Percentiles rank a stretch among this genome's conserved stretches.
phyloP scores from a whole-genome alignment of 2,888 invertebrate genomes.

The Phyto melanocephala region DNA sequence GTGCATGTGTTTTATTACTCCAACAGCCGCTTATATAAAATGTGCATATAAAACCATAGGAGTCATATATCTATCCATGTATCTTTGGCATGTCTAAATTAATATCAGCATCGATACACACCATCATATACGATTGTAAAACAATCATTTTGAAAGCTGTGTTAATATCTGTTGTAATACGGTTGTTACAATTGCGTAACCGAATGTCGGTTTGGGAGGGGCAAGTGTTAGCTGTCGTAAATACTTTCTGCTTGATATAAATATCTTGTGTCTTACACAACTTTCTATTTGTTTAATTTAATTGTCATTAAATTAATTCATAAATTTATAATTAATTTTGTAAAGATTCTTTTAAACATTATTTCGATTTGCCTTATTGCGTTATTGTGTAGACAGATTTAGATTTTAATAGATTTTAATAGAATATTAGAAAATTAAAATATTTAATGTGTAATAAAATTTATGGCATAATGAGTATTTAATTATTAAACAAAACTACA shows the following conservation, averaged over 20 bases:
- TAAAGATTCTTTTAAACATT: neutral
- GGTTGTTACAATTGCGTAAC: neutral
- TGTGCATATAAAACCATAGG: conserved; percentile 23
- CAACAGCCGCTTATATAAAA: conserved; percentile 60
- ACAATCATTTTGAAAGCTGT: conserved; percentile 60
- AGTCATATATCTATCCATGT: conserved; percentile 12
- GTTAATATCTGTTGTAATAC: conserved; percentile 53
- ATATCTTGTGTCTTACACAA: conserved; percentile 36
- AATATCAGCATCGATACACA: conserved; percentile 5
- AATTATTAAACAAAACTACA: no score
- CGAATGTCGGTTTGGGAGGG: neutral
- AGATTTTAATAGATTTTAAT: neutral
- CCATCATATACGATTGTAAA: conserved; percentile 44
- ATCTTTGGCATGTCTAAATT: conserved; percentile 30
- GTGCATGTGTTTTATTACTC: conserved; percentile 45
- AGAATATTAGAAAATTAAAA: no score
- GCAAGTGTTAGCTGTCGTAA: conserved; percentile 16
- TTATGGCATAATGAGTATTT: no score
- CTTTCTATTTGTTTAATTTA: conserved; percentile 56
- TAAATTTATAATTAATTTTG: conserved; percentile 67
- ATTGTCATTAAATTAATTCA: conserved; percentile 65
- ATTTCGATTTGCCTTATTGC: neutral
- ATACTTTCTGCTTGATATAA: neutral
- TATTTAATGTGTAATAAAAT: no score
- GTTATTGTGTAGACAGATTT: neutral